These are phyloP conservation scores for Crocidura indochinensis DNA, from an alignment of 2,797 vertebrate species.

Conservation along the genomic window DNA sequence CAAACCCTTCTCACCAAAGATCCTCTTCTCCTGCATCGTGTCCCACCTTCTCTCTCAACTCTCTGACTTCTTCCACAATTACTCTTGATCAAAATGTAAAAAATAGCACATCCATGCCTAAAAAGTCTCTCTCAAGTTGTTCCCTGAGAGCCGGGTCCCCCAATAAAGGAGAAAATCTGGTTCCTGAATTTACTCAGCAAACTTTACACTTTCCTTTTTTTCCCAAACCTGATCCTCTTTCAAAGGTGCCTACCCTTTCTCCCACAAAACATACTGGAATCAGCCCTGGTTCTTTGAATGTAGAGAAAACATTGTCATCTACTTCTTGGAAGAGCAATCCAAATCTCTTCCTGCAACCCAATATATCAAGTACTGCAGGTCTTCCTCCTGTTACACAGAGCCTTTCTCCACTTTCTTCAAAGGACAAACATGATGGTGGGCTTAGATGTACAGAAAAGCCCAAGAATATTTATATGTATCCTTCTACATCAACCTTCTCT, in stretches of 20 bases:
- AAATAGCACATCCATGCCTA: constrained; percentile 82
- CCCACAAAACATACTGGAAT: constrained; percentile 60
- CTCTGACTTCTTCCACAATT: constrained; percentile 85
- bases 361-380: not conserved
- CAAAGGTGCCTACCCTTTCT: constrained; percentile 40
- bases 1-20: constrained; percentile 89
- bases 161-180: constrained; percentile 74
- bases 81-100: constrained; percentile 87
- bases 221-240: constrained; percentile 68
- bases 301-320: constrained; percentile 57
- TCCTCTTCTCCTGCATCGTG: constrained; percentile 87
- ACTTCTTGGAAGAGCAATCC: constrained; percentile 69
- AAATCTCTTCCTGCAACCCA: constrained; percentile 65
- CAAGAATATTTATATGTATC: constrained; percentile 77
- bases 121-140: constrained; percentile 87
- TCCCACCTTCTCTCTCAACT: constrained; percentile 87
- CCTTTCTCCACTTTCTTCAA: constrained; percentile 72
- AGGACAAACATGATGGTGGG: constrained; percentile 50
- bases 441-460: constrained; percentile 81
- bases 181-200: constrained; percentile 63
- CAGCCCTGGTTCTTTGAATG: constrained; percentile 64
- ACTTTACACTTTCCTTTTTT: constrained; percentile 53
- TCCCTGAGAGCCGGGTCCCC: constrained; percentile 79
- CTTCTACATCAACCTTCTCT: constrained; percentile 84
- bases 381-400: constrained; percentile 52